A percentile compares a stretch with the other conserved stretches of the same genome.
Conservation (phyloP, 2,113 vertebrate genomes). For the Melanotaenia duboulayi region DNA sequence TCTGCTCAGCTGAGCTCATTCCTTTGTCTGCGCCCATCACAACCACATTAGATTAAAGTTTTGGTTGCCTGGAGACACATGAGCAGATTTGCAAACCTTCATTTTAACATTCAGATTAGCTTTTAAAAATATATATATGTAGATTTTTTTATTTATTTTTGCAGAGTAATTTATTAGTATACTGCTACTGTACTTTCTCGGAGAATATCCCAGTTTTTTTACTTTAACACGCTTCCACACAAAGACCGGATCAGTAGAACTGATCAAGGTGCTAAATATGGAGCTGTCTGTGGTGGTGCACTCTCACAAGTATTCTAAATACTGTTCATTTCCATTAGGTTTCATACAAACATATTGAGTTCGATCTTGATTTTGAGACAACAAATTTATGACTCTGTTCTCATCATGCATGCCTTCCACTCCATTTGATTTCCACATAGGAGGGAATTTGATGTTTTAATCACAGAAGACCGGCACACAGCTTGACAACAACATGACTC, state of each 20-base stretch:
- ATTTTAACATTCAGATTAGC: too few relatives aligned
- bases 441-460: not conserved
- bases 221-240: not conserved
- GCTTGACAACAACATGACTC: not conserved
- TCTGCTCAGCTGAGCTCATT: not conserved
- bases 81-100: too few relatives aligned
- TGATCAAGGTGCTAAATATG: slow-evolving; percentile 20
- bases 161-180: not conserved
- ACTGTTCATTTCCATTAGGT: too few relatives aligned
- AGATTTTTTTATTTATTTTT: too few relatives aligned
- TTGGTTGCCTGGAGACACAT: too few relatives aligned
- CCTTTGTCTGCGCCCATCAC: not conserved
- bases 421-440: not conserved
- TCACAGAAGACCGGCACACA: not conserved
- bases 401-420: not conserved
- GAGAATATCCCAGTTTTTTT: not conserved
- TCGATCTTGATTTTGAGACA: not conserved
- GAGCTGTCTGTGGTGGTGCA: not conserved
- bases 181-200: not conserved
- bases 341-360: too few relatives aligned
- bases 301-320: not conserved
- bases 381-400: not conserved
- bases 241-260: not conserved
- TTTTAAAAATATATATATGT: too few relatives aligned
- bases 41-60: not conserved